Percentiles rank a stretch among this genome's conserved stretches.
phyloP scores from a whole-genome alignment of 2,888 invertebrate genomes.

The Eurytoma adleriae region DNA sequence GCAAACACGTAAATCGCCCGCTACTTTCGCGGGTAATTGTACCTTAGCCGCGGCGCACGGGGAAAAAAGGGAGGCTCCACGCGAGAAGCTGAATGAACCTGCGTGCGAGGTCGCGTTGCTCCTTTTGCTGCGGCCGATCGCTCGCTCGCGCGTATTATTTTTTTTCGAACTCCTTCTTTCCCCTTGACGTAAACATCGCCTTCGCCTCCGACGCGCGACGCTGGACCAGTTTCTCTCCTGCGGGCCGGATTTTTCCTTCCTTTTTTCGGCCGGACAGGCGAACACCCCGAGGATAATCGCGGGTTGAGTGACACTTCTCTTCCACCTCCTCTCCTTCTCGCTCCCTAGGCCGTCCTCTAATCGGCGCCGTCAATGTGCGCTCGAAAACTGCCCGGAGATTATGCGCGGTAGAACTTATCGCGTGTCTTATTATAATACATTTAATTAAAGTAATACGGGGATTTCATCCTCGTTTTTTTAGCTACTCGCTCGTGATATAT shows the following conservation, averaged over 20 bases:
- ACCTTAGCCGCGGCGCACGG: no score
- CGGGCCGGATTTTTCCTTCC: slow-evolving; percentile 22
- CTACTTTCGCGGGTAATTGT: no score
- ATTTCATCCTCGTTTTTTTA: slow-evolving; percentile 2
- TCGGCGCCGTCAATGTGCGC: slow-evolving; percentile 36
- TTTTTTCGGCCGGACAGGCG: slow-evolving; percentile 18
- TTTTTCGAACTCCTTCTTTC: background rate
- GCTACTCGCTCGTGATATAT: no score
- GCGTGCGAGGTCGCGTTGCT: background rate
- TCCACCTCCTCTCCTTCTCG: background rate
- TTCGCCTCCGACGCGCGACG: slow-evolving; percentile 30
- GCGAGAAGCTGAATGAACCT: slow-evolving; percentile 29
- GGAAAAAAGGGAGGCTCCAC: no score
- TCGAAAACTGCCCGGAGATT: background rate
- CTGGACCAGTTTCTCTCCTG: slow-evolving; percentile 47
- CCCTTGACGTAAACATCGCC: slow-evolving; percentile 52
- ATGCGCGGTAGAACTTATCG: background rate
- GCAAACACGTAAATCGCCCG: background rate
- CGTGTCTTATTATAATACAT: slow-evolving; percentile 34
- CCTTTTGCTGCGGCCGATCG: background rate
- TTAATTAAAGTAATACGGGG: background rate
- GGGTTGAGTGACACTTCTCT: slow-evolving; percentile 46
- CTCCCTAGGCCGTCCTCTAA: slow-evolving; percentile 9
- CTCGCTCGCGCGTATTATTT: background rate
- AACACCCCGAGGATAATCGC: slow-evolving; percentile 48